Evolutionary conservation across 2,113 vertebrate species (phyloP).

Genomic region (Pontoporia blainvillei): DNA sequence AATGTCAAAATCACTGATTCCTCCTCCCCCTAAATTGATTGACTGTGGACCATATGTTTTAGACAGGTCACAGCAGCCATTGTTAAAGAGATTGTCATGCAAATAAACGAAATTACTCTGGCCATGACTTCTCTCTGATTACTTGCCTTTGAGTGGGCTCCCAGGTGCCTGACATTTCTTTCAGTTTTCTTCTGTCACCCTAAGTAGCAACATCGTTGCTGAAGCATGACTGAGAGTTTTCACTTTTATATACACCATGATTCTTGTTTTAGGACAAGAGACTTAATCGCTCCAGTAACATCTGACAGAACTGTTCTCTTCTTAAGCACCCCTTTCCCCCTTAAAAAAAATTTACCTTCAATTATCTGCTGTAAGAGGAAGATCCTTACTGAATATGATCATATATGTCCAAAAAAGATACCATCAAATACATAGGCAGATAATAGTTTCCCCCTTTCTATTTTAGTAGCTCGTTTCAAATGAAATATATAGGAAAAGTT

Average conservation of each 20-base stretch:
- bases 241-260: slow-evolving; percentile 42
- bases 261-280: slow-evolving; percentile 62
- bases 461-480: slow-evolving; percentile 46
- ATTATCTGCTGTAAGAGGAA: slow-evolving; percentile 42
- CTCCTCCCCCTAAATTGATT: neutral
- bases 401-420: slow-evolving; percentile 31
- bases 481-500: slow-evolving; percentile 63
- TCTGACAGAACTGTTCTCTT: slow-evolving; percentile 39
- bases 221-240: slow-evolving; percentile 43
- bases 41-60: neutral
- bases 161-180: slow-evolving; percentile 58
- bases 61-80: neutral
- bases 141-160: slow-evolving; percentile 25
- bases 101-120: slow-evolving; percentile 43
- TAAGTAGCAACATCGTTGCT: neutral
- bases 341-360: slow-evolving; percentile 16
- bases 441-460: slow-evolving; percentile 33
- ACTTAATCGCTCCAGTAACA: slow-evolving; percentile 48
- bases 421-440: slow-evolving; percentile 8
- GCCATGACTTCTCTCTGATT: neutral
- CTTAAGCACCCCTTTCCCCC: neutral
- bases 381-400: slow-evolving; percentile 12
- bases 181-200: slow-evolving; percentile 46
- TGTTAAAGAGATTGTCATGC: slow-evolving; percentile 30
- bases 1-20: slow-evolving; percentile 5